Conservation (phyloP, 2,113 vertebrate species). For the Pseudois nayaur region DNA sequence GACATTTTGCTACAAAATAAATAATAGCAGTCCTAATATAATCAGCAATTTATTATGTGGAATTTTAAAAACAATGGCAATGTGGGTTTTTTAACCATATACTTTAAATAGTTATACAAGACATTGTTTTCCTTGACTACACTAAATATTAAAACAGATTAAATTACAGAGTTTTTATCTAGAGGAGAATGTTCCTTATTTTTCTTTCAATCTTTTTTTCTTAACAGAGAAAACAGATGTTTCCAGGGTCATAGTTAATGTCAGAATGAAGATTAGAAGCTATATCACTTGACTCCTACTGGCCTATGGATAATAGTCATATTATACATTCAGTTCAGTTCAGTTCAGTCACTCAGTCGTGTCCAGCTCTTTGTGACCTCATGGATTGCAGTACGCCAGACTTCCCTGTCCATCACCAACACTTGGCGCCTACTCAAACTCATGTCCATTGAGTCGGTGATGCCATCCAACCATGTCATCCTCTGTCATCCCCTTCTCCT, state of each 20-base stretch:
- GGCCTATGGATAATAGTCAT: background rate
- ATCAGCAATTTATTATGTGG: background rate
- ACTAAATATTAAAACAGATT: slow-evolving; percentile 1
- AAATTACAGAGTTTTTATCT: background rate
- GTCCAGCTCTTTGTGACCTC: background rate
- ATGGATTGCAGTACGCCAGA: background rate
- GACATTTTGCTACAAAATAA: slow-evolving; percentile 26
- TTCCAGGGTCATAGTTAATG: background rate
- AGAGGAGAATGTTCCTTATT: background rate
- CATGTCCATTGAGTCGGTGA: background rate
- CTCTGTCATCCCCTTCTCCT: background rate
- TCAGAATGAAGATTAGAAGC: background rate
- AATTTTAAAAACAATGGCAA: background rate
- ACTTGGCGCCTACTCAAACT: background rate
- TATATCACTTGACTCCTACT: background rate
- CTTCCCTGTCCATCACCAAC: background rate
- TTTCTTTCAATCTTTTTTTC: background rate
- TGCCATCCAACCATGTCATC: background rate
- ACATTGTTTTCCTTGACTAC: background rate
- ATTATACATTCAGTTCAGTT: background rate
- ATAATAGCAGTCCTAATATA: background rate
- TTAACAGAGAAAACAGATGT: background rate
- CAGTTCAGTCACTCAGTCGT: background rate
- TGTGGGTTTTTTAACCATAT: slow-evolving; percentile 9
- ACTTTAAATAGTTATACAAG: background rate